phyloP scores from a whole-genome alignment of 2,113 vertebrate species.

The Centropus bengalensis region DNA sequence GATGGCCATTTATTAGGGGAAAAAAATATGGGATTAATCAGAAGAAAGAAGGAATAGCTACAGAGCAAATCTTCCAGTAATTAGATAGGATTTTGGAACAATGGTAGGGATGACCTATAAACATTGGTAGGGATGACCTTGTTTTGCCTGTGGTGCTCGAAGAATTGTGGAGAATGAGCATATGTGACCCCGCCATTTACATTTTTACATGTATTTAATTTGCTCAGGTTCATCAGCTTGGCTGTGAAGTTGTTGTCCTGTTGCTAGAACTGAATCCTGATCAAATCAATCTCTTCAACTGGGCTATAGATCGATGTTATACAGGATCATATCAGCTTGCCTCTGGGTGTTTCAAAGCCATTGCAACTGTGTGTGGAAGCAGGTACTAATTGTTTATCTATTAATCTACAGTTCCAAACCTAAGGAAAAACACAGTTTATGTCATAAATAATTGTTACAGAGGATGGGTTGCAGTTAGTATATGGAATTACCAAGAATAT shows the following conservation, averaged over 20 bases:
- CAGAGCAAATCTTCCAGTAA: background rate
- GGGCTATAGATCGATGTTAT: constrained; percentile 98
- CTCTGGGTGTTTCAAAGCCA: constrained; percentile 98
- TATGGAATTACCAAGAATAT: background rate
- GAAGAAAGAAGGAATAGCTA: background rate
- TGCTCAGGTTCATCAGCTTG: constrained; percentile 92
- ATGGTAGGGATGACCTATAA: background rate
- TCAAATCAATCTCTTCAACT: constrained; percentile 97
- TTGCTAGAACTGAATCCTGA: constrained; percentile 96
- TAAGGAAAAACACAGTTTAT: background rate
- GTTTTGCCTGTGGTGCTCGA: background rate
- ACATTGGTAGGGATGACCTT: background rate
- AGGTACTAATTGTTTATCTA: constrained; percentile 76
- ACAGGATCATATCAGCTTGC: constrained; percentile 96
- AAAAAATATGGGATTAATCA: background rate
- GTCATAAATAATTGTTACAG: background rate
- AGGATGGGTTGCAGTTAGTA: background rate
- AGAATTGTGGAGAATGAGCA: background rate
- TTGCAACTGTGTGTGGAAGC: constrained; percentile 96
- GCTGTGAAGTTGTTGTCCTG: constrained; percentile 95
- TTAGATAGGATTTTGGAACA: background rate
- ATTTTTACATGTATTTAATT: background rate
- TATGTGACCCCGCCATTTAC: background rate
- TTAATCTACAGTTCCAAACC: background rate
- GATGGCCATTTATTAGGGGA: background rate